Evolutionary conservation across 1,140 invertebrate species (phyloP).

Genomic region (Pentalonia nigronervosa): DNA sequence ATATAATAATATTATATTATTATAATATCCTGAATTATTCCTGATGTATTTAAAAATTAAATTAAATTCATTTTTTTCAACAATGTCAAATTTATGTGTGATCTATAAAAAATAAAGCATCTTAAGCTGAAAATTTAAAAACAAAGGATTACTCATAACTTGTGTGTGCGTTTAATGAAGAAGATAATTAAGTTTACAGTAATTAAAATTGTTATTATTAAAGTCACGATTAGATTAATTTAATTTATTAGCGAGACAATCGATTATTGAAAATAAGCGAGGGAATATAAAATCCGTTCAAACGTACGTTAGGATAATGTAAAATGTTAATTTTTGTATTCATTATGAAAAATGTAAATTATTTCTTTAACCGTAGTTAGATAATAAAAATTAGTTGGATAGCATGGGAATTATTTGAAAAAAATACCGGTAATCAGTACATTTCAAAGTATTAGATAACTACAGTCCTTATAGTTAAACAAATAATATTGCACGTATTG

Average conservation of each 20-base stretch:
- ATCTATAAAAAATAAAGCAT: neutral
- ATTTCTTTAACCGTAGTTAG: neutral
- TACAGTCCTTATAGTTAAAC: neutral
- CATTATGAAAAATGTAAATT: neutral
- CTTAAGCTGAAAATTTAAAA: neutral
- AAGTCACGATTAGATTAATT: neutral
- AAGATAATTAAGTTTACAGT: neutral
- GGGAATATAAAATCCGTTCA: neutral
- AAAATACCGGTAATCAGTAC: neutral
- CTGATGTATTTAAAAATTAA: neutral
- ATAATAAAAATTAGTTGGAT: neutral
- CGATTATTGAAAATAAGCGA: neutral
- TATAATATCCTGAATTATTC: neutral
- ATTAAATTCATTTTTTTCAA: neutral
- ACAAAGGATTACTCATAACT: neutral
- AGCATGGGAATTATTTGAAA: neutral
- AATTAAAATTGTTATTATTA: neutral
- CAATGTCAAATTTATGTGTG: neutral
- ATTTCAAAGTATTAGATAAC: no score
- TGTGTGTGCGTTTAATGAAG: neutral
- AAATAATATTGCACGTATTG: neutral
- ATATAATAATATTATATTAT: no score
- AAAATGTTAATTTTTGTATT: neutral
- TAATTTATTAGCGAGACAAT: neutral
- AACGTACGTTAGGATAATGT: neutral